Percentiles rank a stretch among this genome's conserved stretches.
Evolutionary conservation across 2,113 vertebrate species (phyloP).

Genomic region (Zosterops hypoxanthus): DNA sequence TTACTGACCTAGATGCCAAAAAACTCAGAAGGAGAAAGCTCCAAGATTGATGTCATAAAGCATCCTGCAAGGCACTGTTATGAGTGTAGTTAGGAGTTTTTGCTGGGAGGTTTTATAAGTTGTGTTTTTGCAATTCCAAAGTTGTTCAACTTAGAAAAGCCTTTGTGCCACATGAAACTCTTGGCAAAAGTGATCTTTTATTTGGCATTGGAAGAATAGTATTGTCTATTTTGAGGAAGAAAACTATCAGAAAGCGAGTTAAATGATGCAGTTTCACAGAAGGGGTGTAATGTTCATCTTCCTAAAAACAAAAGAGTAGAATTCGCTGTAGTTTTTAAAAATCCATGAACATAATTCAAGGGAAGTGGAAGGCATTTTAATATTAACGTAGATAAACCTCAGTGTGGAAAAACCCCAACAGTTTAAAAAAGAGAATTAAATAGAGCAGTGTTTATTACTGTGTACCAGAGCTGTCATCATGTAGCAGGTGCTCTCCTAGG

Average conservation of each 20-base stretch:
- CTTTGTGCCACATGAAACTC: background rate
- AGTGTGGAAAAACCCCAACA: background rate
- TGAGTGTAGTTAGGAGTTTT: background rate
- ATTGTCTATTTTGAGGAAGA: background rate
- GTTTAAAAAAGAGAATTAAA: background rate
- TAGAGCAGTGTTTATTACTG: background rate
- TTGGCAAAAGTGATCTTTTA: background rate
- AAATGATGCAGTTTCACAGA: background rate
- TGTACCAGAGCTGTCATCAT: background rate
- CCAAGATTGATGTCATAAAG: constrained; percentile 6
- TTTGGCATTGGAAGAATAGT: background rate
- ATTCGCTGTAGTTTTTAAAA: background rate
- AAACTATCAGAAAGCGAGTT: background rate
- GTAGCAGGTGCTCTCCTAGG: background rate
- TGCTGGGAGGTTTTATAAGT: background rate
- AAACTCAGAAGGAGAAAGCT: constrained; percentile 68
- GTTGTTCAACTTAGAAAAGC: background rate
- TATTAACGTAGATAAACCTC: background rate
- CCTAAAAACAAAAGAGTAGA: background rate
- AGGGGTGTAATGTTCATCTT: background rate
- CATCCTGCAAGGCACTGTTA: background rate
- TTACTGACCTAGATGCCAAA: constrained; percentile 54
- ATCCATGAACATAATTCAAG: background rate
- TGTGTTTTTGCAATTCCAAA: background rate
- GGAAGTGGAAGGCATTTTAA: background rate